These are phyloP conservation scores for Cactoblastis cactorum DNA, from an alignment of 2,888 invertebrate species.

Conservation along the genomic window DNA sequence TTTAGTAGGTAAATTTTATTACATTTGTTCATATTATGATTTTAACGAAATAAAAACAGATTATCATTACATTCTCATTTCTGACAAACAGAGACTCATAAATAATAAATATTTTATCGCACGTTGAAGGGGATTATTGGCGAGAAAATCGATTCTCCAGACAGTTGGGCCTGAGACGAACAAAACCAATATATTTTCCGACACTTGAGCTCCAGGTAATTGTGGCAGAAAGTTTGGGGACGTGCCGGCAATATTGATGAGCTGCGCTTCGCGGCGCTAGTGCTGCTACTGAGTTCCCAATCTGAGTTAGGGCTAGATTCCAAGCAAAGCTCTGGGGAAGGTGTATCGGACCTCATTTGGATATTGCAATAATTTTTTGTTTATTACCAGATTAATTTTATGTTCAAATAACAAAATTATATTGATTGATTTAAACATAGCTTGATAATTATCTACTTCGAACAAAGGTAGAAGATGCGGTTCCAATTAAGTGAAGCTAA, in stretches of 20 bases:
- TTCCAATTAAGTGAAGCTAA: too few relatives aligned
- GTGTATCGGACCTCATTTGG: too few relatives aligned
- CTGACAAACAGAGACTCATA: not conserved
- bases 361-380: too few relatives aligned
- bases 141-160: constrained; percentile 50
- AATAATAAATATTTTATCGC: constrained; percentile 10
- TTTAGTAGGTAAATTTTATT: too few relatives aligned
- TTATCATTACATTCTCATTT: not conserved
- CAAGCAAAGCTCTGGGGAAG: too few relatives aligned
- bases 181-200: constrained; percentile 77
- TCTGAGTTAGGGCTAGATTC: too few relatives aligned
- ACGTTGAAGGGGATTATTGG: constrained; percentile 25
- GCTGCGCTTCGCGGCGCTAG: constrained; percentile 27
- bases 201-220: constrained; percentile 79
- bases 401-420: too few relatives aligned
- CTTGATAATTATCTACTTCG: too few relatives aligned
- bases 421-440: too few relatives aligned
- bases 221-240: constrained; percentile 76
- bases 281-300: constrained; percentile 23
- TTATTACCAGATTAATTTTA: too few relatives aligned
- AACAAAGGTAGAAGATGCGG: too few relatives aligned
- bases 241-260: constrained; percentile 74
- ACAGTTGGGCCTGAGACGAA: constrained; percentile 57
- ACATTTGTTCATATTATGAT: not conserved
- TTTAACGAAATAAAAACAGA: not conserved